Evolutionary conservation across 2,113 vertebrate genomes (phyloP).

Genomic region (Parus major): DNA sequence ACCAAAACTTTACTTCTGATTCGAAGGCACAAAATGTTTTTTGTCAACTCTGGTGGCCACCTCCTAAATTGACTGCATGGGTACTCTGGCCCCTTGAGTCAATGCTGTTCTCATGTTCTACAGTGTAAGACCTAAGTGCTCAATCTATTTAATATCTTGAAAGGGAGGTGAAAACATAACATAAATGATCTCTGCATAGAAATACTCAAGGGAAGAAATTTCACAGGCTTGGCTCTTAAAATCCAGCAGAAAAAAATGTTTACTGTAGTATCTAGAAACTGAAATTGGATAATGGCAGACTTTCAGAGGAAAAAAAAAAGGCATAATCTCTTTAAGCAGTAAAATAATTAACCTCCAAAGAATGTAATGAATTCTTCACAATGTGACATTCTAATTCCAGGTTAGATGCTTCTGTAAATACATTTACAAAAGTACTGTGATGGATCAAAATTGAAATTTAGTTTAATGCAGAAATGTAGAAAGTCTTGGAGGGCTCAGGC

Average conservation of each 20-base stretch:
- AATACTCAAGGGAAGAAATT: background rate
- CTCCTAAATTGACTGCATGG: background rate
- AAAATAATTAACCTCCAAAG: slow-evolving; percentile 13
- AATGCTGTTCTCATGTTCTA: background rate
- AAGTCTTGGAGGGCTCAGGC: background rate
- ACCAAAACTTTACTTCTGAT: background rate
- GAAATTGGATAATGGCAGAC: background rate
- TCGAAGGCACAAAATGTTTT: background rate
- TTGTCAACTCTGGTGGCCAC: background rate
- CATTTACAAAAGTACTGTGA: background rate
- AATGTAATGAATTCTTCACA: background rate
- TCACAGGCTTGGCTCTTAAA: background rate
- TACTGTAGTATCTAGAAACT: background rate
- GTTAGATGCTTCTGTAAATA: background rate
- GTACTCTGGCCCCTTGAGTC: background rate
- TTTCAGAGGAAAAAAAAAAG: background rate
- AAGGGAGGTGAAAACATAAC: background rate
- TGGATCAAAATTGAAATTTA: background rate
- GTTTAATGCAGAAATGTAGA: background rate
- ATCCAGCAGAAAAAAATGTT: background rate
- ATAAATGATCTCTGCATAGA: background rate
- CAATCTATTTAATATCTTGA: background rate
- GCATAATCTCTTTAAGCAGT: background rate
- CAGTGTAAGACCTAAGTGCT: background rate
- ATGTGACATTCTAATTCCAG: background rate